Conservation (phyloP, 1,140 invertebrate genomes). For the Semibalanus balanoides region DNA sequence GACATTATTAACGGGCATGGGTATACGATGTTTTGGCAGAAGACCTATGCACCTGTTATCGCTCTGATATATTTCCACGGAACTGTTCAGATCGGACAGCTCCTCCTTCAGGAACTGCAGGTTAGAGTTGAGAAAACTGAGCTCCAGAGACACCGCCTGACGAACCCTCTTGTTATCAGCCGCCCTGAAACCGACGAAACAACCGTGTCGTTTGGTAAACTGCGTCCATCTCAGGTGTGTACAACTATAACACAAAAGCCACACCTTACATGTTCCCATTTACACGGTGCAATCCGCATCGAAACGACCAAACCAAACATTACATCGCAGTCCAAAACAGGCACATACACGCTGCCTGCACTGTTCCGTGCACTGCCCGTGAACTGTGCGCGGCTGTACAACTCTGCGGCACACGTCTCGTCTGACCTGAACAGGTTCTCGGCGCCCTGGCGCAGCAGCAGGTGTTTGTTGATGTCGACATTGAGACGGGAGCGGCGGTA, state of each 20-base stretch:
- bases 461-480: slow-evolving; percentile 90
- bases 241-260: no score
- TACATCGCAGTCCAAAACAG: no score
- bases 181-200: slow-evolving; percentile 38
- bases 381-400: background rate
- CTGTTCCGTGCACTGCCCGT: background rate
- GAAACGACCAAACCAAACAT: no score
- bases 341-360: no score
- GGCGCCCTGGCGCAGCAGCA: slow-evolving; percentile 74
- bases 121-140: slow-evolving; percentile 94
- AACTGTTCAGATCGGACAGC: slow-evolving; percentile 85
- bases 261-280: no score
- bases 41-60: slow-evolving; percentile 60
- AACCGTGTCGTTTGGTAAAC: no score
- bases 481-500: slow-evolving; percentile 83
- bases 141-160: slow-evolving; percentile 76
- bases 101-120: slow-evolving; percentile 89
- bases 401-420: background rate
- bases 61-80: slow-evolving; percentile 84
- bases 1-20: no score
- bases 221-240: no score
- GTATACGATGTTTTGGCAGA: no score
- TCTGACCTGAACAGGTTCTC: slow-evolving; percentile 78
- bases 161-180: slow-evolving; percentile 71
- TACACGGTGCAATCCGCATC: no score